A percentile compares a stretch with the other conserved stretches of the same genome.
These are phyloP conservation scores for Leptobrachium leishanense DNA, from an alignment of 2,113 vertebrate species.

Conservation along the genomic window DNA sequence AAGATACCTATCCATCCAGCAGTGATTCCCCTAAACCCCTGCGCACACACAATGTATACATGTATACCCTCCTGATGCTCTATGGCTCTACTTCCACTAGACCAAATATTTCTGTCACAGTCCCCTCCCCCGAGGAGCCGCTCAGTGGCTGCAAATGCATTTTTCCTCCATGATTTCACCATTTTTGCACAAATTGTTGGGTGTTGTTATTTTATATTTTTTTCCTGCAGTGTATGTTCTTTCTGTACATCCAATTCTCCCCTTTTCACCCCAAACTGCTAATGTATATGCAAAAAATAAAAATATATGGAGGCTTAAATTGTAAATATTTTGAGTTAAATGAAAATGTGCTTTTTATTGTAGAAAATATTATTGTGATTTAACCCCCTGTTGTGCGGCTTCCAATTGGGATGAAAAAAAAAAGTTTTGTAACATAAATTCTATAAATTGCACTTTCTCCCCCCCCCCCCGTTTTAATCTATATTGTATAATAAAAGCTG, in stretches of 20 bases:
- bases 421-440: constrained; percentile 26
- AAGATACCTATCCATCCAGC: no score
- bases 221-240: background rate
- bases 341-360: constrained; percentile 22
- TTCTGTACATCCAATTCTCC: background rate
- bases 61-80: no score
- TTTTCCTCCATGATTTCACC: no score
- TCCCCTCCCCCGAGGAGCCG: no score
- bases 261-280: background rate
- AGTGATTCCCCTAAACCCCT: no score
- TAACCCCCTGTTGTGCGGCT: background rate
- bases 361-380: background rate
- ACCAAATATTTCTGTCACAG: no score
- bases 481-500: constrained; percentile 38
- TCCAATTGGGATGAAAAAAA: constrained; percentile 18
- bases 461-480: constrained; percentile 23
- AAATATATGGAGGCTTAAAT: background rate
- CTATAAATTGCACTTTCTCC: constrained; percentile 16
- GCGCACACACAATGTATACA: no score
- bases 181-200: no score
- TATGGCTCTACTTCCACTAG: no score
- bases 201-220: no score
- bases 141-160: no score
- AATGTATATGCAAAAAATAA: constrained; percentile 24
- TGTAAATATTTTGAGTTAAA: constrained; percentile 26